phyloP scores from a whole-genome alignment of 2,113 vertebrate genomes.

The Piaya cayana region DNA sequence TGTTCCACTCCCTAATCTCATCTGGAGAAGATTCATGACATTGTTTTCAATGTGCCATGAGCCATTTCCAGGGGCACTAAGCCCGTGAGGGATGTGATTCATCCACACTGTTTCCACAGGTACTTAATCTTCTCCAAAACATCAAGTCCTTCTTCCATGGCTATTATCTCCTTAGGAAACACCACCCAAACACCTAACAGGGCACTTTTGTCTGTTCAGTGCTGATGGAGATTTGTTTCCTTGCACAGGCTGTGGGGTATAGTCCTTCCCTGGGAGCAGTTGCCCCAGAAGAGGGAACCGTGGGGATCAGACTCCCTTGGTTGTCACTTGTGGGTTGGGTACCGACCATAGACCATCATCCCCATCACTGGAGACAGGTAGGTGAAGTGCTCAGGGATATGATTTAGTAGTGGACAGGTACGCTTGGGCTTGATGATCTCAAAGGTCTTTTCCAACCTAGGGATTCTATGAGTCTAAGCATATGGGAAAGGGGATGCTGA shows the following conservation, averaged over 20 bases:
- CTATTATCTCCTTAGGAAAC: conserved; percentile 24
- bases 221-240: background rate
- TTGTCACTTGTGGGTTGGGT: background rate
- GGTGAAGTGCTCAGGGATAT: too few relatives aligned
- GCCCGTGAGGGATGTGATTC: conserved; percentile 56
- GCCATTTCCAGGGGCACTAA: conserved; percentile 52
- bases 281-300: background rate
- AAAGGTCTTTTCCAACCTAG: too few relatives aligned
- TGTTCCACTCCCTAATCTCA: conserved; percentile 66
- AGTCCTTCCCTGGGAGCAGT: background rate
- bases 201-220: background rate
- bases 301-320: background rate
- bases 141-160: conserved; percentile 10
- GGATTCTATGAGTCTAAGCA: background rate
- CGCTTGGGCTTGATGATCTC: too few relatives aligned
- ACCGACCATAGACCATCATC: background rate
- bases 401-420: too few relatives aligned
- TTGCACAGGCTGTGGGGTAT: background rate
- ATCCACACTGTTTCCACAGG: conserved; percentile 31
- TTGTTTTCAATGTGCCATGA: conserved; percentile 53
- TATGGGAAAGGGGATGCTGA: background rate
- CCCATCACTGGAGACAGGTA: too few relatives aligned
- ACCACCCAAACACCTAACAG: background rate
- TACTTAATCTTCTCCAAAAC: conserved; percentile 49
- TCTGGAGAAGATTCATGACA: conserved; percentile 56